These are phyloP conservation scores for Oryctolagus cuniculus DNA, from an alignment of 2,113 vertebrate genomes.

Conservation along the genomic window mOryCun1.1 NC_091435.1:4629501-4630000, in stretches of 20 bases:
- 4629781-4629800: no score
- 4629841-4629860: no score
- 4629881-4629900: not conserved
- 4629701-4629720: not conserved
- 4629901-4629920: not conserved
- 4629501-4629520: not conserved
- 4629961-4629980: accelerated
- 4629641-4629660: no score
- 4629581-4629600: no score
- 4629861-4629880: not conserved
- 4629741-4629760: not conserved
- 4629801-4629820: not conserved
- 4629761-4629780: not conserved
- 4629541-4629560: not conserved
- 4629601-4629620: no score
- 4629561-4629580: no score
- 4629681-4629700: not conserved
- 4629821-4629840: not conserved
- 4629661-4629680: no score
- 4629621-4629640: no score
- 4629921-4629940: not conserved
- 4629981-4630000: accelerated
- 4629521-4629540: not conserved
- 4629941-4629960: accelerated
- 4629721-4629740: not conserved